Evolutionary conservation across 2,888 invertebrate species (phyloP).

Genomic region (Oscheius sp.): DNA sequence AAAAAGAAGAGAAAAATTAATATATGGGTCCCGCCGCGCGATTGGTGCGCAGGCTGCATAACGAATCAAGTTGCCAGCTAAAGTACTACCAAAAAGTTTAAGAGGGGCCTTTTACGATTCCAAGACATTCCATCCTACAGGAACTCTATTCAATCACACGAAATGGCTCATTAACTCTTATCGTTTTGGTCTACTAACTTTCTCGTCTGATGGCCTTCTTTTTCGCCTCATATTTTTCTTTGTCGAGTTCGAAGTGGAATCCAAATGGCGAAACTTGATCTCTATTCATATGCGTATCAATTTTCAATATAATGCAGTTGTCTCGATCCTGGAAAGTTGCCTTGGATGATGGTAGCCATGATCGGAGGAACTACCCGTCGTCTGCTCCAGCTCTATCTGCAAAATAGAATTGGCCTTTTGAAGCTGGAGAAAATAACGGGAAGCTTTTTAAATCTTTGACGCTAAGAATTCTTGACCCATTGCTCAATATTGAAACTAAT

Average conservation of each 20-base stretch:
- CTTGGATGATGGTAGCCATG: too few relatives aligned
- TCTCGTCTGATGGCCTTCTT: slow-evolving; percentile 42
- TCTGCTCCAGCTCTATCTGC: slow-evolving; percentile 22
- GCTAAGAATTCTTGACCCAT: too few relatives aligned
- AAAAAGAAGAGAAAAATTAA: too few relatives aligned
- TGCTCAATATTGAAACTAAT: too few relatives aligned
- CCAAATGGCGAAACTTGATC: slow-evolving; percentile 51
- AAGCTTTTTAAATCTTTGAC: too few relatives aligned
- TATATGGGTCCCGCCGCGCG: too few relatives aligned
- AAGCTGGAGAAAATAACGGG: slow-evolving; percentile 10
- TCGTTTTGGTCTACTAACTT: slow-evolving; percentile 32
- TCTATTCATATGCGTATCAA: slow-evolving; percentile 45
- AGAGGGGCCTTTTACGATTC: too few relatives aligned
- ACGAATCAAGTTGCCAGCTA: too few relatives aligned
- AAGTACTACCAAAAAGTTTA: neutral
- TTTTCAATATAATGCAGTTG: slow-evolving; percentile 54
- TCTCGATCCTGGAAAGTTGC: too few relatives aligned
- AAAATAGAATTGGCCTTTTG: neutral
- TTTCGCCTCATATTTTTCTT: slow-evolving; percentile 41
- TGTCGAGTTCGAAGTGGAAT: slow-evolving; percentile 57
- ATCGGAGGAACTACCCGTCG: slow-evolving; percentile 11
- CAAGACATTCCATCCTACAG: neutral
- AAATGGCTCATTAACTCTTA: neutral
- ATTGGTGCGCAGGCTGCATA: too few relatives aligned
- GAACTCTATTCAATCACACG: neutral